Percentiles rank a stretch among this genome's conserved stretches.
phyloP scores from a whole-genome alignment of 2,797 vertebrate genomes.

The Hozukius guyotensis region DNA sequence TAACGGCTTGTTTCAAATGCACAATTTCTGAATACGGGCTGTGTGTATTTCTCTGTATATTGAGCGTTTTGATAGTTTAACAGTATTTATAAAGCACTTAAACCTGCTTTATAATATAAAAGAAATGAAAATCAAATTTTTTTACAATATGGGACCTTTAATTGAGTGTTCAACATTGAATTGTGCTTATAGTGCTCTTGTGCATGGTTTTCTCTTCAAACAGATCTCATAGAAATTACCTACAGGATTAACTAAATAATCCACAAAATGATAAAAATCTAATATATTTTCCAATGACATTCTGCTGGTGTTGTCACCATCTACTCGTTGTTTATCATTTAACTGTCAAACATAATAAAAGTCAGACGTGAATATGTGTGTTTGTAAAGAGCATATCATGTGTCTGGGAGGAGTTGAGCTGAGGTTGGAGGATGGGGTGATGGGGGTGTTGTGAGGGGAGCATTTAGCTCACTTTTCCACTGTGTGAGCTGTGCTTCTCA shows the following conservation, averaged over 20 bases:
- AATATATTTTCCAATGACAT: neutral
- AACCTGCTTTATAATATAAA: no score
- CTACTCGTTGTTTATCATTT: neutral
- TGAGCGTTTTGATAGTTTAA: no score
- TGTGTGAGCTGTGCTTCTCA: constrained; percentile 66
- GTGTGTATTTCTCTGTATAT: no score
- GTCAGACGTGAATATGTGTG: constrained; percentile 11
- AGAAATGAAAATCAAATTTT: no score
- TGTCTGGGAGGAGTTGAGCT: constrained; percentile 68
- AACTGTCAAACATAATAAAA: neutral
- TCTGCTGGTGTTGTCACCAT: neutral
- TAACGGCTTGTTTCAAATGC: no score
- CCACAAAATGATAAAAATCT: no score
- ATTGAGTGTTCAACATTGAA: neutral
- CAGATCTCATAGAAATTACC: neutral
- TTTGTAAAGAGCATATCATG: constrained; percentile 22
- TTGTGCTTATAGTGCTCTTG: neutral
- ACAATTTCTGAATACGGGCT: no score
- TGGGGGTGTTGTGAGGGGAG: constrained; percentile 57
- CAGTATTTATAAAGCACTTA: no score
- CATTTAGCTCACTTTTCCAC: constrained; percentile 79
- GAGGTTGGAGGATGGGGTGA: constrained; percentile 59
- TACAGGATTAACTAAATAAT: neutral
- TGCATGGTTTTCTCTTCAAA: neutral
- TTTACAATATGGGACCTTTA: no score